A percentile compares a stretch with the other conserved stretches of the same genome.
Conservation (phyloP, 2,113 vertebrate species). For the Anseranas semipalmata region DNA sequence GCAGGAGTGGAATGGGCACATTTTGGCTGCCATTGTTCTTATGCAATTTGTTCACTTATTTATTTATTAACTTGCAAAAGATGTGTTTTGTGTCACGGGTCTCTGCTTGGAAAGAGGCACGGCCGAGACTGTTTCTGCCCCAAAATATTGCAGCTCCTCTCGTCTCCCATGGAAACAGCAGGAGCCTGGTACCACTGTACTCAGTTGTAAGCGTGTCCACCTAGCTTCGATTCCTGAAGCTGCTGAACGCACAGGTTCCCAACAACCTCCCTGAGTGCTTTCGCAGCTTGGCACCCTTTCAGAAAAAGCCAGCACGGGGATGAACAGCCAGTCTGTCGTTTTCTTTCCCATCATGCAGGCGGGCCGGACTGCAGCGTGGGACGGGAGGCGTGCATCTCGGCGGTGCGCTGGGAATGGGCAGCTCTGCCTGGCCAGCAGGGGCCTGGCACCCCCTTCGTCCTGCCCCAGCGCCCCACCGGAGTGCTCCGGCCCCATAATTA, state of each 20-base stretch:
- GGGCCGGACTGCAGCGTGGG: rapidly evolving
- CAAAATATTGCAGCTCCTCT: not conserved
- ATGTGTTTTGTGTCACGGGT: not conserved
- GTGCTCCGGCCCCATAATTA: not conserved
- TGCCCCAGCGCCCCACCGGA: not conserved
- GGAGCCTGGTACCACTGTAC: rapidly evolving
- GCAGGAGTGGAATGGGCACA: not conserved
- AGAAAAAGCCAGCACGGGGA: not conserved
- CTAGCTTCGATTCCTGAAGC: not conserved
- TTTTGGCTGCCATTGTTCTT: no score
- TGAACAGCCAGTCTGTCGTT: rapidly evolving
- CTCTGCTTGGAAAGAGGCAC: not conserved
- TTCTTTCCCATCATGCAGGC: not conserved
- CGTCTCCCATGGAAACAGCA: not conserved
- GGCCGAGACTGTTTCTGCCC: rapidly evolving
- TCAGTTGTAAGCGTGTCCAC: rapidly evolving
- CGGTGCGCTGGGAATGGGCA: rapidly evolving
- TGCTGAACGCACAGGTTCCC: not conserved
- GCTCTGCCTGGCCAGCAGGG: not conserved
- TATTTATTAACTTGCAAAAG: not conserved
- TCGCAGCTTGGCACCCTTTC: not conserved
- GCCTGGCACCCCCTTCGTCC: not conserved
- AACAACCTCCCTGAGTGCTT: rapidly evolving
- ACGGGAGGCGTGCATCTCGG: not conserved
- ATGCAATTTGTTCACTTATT: not conserved